These are phyloP conservation scores for Denticeps clupeoides DNA, from an alignment of 2,797 vertebrate genomes.

Conservation along the genomic window DNA sequence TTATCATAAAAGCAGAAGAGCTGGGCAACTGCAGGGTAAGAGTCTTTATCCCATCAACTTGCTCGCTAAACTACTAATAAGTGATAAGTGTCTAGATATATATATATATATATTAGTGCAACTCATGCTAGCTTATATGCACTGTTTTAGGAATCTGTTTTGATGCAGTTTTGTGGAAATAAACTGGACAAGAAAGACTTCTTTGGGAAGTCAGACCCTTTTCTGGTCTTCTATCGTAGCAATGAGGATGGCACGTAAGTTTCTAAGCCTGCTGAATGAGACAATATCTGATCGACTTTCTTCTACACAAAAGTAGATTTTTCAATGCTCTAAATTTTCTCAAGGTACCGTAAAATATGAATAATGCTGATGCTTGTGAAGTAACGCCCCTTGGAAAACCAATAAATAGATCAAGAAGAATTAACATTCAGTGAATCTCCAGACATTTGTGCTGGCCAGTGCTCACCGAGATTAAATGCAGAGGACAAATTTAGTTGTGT, in stretches of 20 bases:
- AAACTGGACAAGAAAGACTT: conserved; percentile 91
- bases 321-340: too few relatives aligned
- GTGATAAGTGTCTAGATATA: too few relatives aligned
- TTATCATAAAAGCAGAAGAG: conserved; percentile 85
- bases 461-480: too few relatives aligned
- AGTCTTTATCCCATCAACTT: neutral
- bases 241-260: conserved; percentile 88
- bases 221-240: conserved; percentile 82
- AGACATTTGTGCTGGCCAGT: too few relatives aligned
- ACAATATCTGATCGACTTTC: neutral
- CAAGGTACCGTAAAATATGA: too few relatives aligned
- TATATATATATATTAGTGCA: too few relatives aligned
- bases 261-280: neutral
- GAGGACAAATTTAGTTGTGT: too few relatives aligned
- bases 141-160: conserved; percentile 70
- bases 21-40: conserved; percentile 86
- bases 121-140: neutral
- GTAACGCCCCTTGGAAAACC: too few relatives aligned
- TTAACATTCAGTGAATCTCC: too few relatives aligned
- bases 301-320: neutral
- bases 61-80: too few relatives aligned
- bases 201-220: conserved; percentile 87
- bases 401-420: too few relatives aligned
- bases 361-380: too few relatives aligned
- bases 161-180: conserved; percentile 89